Evolutionary conservation across 2,797 vertebrate species (phyloP), one percentile per base, ranked within the genome.

Genomic region (Pelobates cultripes): DNA sequence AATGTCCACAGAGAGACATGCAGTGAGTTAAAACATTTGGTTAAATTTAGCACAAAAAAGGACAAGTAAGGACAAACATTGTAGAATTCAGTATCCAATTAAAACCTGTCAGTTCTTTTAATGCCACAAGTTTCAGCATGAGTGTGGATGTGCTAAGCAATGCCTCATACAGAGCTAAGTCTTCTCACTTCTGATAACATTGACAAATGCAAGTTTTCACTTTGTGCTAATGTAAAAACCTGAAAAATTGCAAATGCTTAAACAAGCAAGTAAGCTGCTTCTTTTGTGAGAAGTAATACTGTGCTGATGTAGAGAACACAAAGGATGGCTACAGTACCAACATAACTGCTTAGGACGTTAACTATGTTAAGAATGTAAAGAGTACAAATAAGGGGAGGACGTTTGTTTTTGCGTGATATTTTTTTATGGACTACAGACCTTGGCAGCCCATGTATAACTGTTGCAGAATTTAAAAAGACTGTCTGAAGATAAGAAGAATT

Each of bases 41-140:
- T 47, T 73, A 78, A 53, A 60, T 69, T 64, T 61, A 51, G 14
- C 12, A 14, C 74, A 73, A 57, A 15, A 9, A 70, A 78, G 81
- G 81, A 74, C 76, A 83, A 74, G 76, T 83, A 83, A 83, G 81
- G 81, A 78, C 76, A 83, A 64, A 78, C 13, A 7, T 70, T 78
- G 67, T n/a, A 63, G 40, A 78, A 79, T 70, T 53, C 63, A 67
- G 66, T 83, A 78, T 63, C 73, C 71, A 75, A 73, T 61, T 69
- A 78, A 75, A 78, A 15, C 17, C 28, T 78, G 64, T 78, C 70
- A 74, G 41, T 70, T 73, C 53, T 83, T 70, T 75, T 74, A 78
- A 67, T 61, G 74, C 28, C 71, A 70, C 76, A 79, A 75, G 81
- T n/a, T 55, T 10, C 70, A 71, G 70, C 81, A 75, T n/a, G 68